Percentiles rank a stretch among this genome's conserved stretches.
Evolutionary conservation across 2,797 vertebrate genomes (phyloP).

Genomic region (Halcyon chelicuti): DNA sequence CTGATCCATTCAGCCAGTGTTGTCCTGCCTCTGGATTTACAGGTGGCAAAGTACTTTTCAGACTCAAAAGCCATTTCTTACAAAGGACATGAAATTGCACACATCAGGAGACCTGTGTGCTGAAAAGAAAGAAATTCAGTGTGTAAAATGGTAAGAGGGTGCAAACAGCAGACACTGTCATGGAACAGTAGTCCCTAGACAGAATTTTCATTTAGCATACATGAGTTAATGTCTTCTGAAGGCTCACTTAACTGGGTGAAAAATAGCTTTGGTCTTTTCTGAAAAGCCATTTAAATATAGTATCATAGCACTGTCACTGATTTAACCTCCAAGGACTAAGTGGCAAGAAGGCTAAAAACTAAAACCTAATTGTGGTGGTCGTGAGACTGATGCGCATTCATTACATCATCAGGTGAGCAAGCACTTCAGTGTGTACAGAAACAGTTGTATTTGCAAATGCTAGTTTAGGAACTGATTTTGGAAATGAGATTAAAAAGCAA

Average conservation of each 20-base stretch:
- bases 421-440: neutral
- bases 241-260: neutral
- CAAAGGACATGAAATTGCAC: neutral
- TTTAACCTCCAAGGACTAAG: neutral
- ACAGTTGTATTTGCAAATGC: neutral
- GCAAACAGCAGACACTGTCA: neutral
- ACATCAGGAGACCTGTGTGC: neutral
- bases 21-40: neutral
- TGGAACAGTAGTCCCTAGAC: neutral
- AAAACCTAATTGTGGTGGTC: neutral
- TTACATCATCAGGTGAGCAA: neutral
- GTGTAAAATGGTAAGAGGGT: neutral
- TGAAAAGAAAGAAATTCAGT: neutral
- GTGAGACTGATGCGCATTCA: rapidly evolving
- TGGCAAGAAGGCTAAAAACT: neutral
- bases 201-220: neutral
- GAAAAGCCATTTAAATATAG: neutral
- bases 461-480: neutral
- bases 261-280: neutral
- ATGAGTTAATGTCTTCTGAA: neutral
- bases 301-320: neutral
- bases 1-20: neutral
- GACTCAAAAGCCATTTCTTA: neutral
- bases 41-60: neutral
- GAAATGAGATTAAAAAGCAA: neutral